Conservation (phyloP, 2,797 vertebrate species). For the Oryzias dopingdopingensis region DNA sequence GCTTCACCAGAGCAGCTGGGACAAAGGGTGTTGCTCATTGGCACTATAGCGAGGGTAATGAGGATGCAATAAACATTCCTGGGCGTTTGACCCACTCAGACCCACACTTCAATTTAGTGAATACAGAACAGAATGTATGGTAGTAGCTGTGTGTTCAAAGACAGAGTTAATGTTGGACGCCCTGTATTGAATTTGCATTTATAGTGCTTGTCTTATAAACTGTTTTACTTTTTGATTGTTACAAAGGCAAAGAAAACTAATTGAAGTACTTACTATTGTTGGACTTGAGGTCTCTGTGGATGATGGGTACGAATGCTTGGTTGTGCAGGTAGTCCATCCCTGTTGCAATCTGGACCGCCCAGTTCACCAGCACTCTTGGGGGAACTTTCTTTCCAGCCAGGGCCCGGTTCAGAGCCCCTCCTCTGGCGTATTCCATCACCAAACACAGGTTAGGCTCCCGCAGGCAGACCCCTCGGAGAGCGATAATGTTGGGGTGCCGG, state of each 20-base stretch:
- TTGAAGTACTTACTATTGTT: slow-evolving; percentile 88
- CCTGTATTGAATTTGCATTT: no score
- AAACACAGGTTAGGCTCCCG: slow-evolving; percentile 88
- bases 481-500: slow-evolving; percentile 88
- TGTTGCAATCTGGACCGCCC: slow-evolving; percentile 91
- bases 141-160: no score
- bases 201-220: neutral
- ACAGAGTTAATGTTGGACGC: no score
- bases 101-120: no score
- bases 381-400: slow-evolving; percentile 88
- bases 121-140: no score
- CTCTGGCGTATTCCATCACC: slow-evolving; percentile 92
- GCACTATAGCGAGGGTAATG: no score
- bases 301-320: slow-evolving; percentile 87
- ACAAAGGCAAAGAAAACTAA: neutral
- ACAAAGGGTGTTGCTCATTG: no score
- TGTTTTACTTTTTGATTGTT: neutral
- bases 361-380: slow-evolving; percentile 90
- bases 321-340: slow-evolving; percentile 95
- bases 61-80: no score
- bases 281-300: slow-evolving; percentile 94
- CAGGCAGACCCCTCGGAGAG: slow-evolving; percentile 86
- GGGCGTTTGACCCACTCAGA: no score
- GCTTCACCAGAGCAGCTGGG: no score
- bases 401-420: slow-evolving; percentile 86